Evolutionary conservation across 1,140 invertebrate genomes (phyloP), one percentile per base, ranked within the genome.

Genomic region (Drosophila kanapiae): DNA sequence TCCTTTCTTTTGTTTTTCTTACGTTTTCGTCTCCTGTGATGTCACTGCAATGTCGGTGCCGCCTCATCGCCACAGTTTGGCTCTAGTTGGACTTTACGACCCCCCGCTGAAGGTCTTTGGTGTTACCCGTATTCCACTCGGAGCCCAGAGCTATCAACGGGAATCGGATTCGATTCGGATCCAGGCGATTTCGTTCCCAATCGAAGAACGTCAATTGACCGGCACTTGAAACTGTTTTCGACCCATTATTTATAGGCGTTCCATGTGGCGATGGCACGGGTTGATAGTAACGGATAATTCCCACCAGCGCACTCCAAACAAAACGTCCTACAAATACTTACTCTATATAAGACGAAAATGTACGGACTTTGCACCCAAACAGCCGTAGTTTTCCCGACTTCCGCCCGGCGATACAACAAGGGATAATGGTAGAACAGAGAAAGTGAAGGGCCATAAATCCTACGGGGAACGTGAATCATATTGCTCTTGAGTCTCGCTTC

Each of bases 211-310:
- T 71, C 69, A 70, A 60, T 72, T 40, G 53, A 29, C 7, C 14
- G 45, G 33, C 67, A 74, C 70, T 74, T 74, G 70, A 74, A 60
- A 72, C 43, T 74, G 69, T 72, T 72, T 60, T 42, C 37, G 31
- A 72, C 29, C 33, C 54, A 72, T 72, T 72, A 72, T 72, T 72
- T 72, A 72, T 72, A 72, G 70, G 23, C 72, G 54, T 74, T 74
- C 8, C 37, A 60, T 14, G n/a, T 49, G 54, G 60, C 53, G 69
- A 72, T 72, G 68, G 40, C 29, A 56, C 33, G 29, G 54, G 43
- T 59, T 74, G 70, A 74, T 74, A 72, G 9, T 47, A 23, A 31
- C 68, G 70, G 70, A 74, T 74, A 74, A 72, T 74, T 74, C 70
- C 70, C 54, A 37, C 23, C 47, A 64, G 31, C 13, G 48, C 6